Conservation (phyloP, 1,140 invertebrate genomes). For the Euglossa dilemma region DNA sequence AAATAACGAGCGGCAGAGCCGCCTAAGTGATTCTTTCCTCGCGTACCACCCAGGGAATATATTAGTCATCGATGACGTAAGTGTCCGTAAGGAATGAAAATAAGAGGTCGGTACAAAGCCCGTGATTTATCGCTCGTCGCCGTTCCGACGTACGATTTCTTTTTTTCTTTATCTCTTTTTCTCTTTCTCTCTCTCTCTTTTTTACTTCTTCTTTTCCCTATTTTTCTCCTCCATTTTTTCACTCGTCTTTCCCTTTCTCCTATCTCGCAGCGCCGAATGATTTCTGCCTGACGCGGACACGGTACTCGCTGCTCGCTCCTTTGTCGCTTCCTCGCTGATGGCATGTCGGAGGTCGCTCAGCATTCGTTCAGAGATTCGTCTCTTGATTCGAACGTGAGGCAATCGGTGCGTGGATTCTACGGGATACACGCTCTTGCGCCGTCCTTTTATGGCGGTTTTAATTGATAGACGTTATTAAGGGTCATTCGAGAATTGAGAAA, state of each 20-base stretch:
- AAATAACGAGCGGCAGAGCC: neutral
- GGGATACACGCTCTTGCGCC: too few relatives aligned
- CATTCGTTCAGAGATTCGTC: neutral
- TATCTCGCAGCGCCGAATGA: neutral
- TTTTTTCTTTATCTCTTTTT: neutral
- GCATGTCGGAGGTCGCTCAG: neutral
- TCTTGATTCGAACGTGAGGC: neutral
- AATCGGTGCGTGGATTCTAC: neutral
- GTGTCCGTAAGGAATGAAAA: constrained; percentile 13
- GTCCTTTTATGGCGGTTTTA: too few relatives aligned
- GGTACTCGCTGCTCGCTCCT: neutral
- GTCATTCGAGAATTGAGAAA: too few relatives aligned
- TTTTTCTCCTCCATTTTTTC: too few relatives aligned
- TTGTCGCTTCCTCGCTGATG: neutral
- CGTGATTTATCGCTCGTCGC: constrained; percentile 26
- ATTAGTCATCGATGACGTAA: constrained; percentile 38
- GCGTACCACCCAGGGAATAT: constrained; percentile 13
- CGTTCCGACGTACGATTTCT: neutral
- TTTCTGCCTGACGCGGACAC: constrained; percentile 14
- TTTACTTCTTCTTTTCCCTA: too few relatives aligned
- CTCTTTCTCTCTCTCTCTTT: neutral
- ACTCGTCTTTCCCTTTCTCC: too few relatives aligned
- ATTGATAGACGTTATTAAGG: too few relatives aligned
- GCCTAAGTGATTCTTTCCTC: constrained; percentile 10
- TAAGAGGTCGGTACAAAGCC: constrained; percentile 17